phyloP scores from a whole-genome alignment of 2,797 vertebrate species.

The Pyrocephalus nanus region DNA sequence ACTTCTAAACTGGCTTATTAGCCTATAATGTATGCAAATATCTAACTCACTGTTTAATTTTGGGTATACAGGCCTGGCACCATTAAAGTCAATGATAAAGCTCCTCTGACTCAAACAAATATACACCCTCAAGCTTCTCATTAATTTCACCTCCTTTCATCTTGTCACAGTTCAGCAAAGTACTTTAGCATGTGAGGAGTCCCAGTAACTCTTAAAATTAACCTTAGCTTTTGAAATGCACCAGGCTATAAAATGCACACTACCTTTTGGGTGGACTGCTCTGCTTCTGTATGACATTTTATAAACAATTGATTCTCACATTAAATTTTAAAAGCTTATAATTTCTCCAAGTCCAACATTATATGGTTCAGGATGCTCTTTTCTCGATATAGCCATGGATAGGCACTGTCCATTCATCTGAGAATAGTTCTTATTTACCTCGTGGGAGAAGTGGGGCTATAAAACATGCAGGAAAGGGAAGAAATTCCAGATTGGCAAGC shows the following conservation, averaged over 20 bases:
- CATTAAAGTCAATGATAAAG: constrained; percentile 38
- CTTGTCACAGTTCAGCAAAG: constrained; percentile 42
- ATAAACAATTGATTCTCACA: background rate
- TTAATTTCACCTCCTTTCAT: constrained; percentile 60
- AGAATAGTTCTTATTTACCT: background rate
- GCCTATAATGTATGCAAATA: constrained; percentile 10
- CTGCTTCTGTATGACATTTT: background rate
- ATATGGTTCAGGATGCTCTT: background rate
- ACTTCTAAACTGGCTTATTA: background rate
- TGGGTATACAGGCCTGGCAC: background rate
- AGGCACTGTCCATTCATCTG: background rate
- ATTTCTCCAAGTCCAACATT: background rate
- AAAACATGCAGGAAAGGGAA: constrained; percentile 25
- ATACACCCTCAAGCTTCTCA: constrained; percentile 48
- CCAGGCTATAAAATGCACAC: background rate
- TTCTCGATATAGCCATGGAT: background rate
- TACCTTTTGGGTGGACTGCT: background rate
- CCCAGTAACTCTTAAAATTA: constrained; percentile 50
- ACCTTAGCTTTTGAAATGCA: constrained; percentile 39
- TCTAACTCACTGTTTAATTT: constrained; percentile 13
- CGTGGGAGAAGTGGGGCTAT: background rate
- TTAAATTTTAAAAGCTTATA: background rate
- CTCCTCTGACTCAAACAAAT: constrained; percentile 42
- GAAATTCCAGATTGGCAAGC: constrained; percentile 7
- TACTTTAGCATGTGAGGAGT: constrained; percentile 48